Evolutionary conservation across 2,113 vertebrate species (phyloP).

Genomic region (Tautogolabrus adspersus): DNA sequence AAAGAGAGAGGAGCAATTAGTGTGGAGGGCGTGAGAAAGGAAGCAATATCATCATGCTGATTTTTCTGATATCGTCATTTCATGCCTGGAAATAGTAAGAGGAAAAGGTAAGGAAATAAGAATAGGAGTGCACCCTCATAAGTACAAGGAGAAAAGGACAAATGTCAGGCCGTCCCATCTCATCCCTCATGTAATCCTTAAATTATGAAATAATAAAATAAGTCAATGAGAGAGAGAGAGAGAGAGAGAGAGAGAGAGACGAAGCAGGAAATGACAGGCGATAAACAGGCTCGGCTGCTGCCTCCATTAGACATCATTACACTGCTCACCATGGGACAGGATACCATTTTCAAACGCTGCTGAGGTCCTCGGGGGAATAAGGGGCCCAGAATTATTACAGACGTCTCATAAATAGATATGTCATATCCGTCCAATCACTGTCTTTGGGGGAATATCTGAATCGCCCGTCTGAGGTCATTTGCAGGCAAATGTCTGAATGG

Average conservation of each 20-base stretch:
- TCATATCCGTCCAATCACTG: slow-evolving; percentile 55
- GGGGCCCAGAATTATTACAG: slow-evolving; percentile 51
- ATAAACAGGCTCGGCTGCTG: slow-evolving; percentile 68
- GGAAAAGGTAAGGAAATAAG: slow-evolving; percentile 6
- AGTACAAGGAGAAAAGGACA: slow-evolving; percentile 11
- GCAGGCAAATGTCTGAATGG: slow-evolving; percentile 30
- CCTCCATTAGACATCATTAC: slow-evolving; percentile 77
- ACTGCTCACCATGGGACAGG: slow-evolving; percentile 61
- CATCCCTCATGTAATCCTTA: slow-evolving; percentile 26
- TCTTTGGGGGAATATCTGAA: slow-evolving; percentile 43
- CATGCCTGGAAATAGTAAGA: background rate
- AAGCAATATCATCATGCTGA: slow-evolving; percentile 16
- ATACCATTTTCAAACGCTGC: slow-evolving; percentile 52
- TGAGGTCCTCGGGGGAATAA: slow-evolving; percentile 35
- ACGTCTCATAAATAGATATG: slow-evolving; percentile 62
- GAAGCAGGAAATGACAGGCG: slow-evolving; percentile 69
- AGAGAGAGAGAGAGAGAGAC: background rate
- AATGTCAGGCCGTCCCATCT: slow-evolving; percentile 33
- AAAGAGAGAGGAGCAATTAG: background rate
- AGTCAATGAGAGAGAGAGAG: slow-evolving; percentile 14
- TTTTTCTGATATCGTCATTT: background rate
- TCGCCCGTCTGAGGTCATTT: slow-evolving; percentile 48
- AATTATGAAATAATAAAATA: slow-evolving; percentile 19
- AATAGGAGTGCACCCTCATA: background rate
- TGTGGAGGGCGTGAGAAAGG: slow-evolving; percentile 2